phyloP scores from a whole-genome alignment of 1,140 invertebrate species.

The Aethina tumida region DNA sequence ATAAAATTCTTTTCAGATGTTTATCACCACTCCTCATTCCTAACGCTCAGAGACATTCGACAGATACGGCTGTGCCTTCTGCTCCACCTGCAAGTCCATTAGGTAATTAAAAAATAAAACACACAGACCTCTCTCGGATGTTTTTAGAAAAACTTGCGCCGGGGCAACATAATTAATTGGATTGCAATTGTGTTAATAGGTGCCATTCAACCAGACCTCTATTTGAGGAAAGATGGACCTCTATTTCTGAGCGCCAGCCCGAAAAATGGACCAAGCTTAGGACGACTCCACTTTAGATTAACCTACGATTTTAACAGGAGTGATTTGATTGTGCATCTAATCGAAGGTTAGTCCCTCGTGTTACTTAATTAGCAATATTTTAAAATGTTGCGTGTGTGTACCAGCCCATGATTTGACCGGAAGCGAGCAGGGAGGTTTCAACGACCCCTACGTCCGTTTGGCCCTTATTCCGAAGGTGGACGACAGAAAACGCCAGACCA shows the following conservation, averaged over 20 bases:
- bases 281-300: conserved; percentile 71
- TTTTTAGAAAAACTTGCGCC: too few relatives aligned
- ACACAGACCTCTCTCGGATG: too few relatives aligned
- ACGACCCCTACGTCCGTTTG: conserved; percentile 76
- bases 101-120: too few relatives aligned
- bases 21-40: conserved; percentile 64
- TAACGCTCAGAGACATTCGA: conserved; percentile 41
- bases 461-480: conserved; percentile 71
- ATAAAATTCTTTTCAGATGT: conserved; percentile 37
- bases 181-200: too few relatives aligned
- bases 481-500: conserved; percentile 68
- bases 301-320: conserved; percentile 85
- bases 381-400: conserved; percentile 28
- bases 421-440: conserved; percentile 73
- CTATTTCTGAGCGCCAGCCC: conserved; percentile 54
- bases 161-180: too few relatives aligned
- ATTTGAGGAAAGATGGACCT: conserved; percentile 62
- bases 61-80: conserved; percentile 23
- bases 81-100: conserved; percentile 55
- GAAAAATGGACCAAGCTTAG: conserved; percentile 51
- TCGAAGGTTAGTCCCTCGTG: conserved; percentile 70
- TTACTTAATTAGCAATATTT: too few relatives aligned
- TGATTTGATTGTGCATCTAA: conserved; percentile 77
- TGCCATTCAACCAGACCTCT: conserved; percentile 78
- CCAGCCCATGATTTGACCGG: conserved; percentile 71